Percentiles rank a stretch among this genome's conserved stretches.
Evolutionary conservation across 2,113 vertebrate species (phyloP).

Genomic region (Antigone vipio): DNA sequence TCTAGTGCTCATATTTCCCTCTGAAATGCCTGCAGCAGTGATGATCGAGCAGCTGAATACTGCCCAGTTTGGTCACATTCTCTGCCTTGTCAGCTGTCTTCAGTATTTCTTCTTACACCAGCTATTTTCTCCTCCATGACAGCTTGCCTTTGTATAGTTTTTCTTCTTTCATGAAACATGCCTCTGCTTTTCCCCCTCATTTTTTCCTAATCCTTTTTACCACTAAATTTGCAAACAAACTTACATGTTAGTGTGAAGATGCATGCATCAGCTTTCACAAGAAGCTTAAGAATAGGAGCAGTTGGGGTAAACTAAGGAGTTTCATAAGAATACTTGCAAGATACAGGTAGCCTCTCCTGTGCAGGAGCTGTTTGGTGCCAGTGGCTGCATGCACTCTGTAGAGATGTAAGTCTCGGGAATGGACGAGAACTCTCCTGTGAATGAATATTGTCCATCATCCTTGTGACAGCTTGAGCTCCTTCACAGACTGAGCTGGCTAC

Average conservation of each 20-base stretch:
- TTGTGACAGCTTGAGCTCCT: neutral
- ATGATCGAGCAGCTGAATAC: neutral
- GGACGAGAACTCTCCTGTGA: neutral
- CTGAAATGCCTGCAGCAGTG: neutral
- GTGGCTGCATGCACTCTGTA: neutral
- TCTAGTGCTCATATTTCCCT: neutral
- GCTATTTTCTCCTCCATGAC: neutral
- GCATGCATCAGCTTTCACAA: neutral
- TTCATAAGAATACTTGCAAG: neutral
- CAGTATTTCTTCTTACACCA: neutral
- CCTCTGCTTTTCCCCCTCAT: neutral
- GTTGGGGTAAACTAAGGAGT: neutral
- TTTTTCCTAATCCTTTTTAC: neutral
- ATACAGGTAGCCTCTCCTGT: neutral
- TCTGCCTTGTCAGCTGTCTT: neutral
- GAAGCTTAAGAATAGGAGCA: neutral
- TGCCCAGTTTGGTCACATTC: neutral
- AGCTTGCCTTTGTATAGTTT: neutral
- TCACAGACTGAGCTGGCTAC: neutral
- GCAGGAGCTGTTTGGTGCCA: neutral
- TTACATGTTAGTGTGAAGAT: neutral
- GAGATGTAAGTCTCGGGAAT: neutral
- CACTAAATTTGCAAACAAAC: neutral
- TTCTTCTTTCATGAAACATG: neutral
- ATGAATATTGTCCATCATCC: neutral